phyloP scores from a whole-genome alignment of 2,797 vertebrate genomes.

The Schizothorax lantsangensis region DNA sequence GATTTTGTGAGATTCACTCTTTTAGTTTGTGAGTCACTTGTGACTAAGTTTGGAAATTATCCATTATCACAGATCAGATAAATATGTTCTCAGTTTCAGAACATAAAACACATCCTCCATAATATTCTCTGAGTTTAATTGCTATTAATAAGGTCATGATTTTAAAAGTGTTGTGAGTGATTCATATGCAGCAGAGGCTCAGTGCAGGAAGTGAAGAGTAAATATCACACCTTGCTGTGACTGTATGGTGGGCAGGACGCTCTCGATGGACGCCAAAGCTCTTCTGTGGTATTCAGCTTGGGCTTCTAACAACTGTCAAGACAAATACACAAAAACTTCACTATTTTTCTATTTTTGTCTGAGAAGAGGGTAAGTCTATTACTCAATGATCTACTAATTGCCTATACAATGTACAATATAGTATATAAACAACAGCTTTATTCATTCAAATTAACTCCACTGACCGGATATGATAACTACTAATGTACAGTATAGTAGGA shows the following conservation, averaged over 20 bases:
- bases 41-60: no score
- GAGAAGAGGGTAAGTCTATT: background rate
- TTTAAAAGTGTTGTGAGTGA: slow-evolving; percentile 3
- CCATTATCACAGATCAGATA: background rate
- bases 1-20: background rate
- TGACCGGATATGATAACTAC: background rate
- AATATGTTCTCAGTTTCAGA: background rate
- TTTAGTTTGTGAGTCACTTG: background rate
- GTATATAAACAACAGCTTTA: slow-evolving; percentile 8
- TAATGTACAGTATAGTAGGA: background rate
- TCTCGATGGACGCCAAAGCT: slow-evolving; percentile 93
- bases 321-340: slow-evolving; percentile 8
- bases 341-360: background rate
- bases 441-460: background rate
- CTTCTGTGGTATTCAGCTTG: slow-evolving; percentile 99
- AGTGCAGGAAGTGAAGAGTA: background rate
- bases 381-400: background rate
- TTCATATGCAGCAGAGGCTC: background rate
- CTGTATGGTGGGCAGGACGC: slow-evolving; percentile 90
- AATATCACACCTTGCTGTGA: slow-evolving; percentile 90
- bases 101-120: background rate
- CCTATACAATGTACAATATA: background rate
- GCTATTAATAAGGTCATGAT: background rate
- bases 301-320: slow-evolving; percentile 91
- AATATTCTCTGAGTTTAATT: background rate